Evolutionary conservation across 1,140 invertebrate genomes (phyloP).

Genomic region (Bombus haemorrhoidalis): DNA sequence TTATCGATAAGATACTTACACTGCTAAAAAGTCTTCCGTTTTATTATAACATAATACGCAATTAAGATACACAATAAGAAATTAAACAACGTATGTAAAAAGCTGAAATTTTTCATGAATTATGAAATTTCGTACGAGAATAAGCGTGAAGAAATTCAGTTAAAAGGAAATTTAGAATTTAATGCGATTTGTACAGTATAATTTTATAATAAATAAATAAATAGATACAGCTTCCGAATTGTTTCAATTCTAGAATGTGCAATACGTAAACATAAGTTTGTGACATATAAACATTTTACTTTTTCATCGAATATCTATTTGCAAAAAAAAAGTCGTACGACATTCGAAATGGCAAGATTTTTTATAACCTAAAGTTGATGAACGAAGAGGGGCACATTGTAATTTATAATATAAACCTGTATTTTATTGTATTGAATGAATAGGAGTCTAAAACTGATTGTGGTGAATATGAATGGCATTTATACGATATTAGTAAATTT

Average conservation of each 20-base stretch:
- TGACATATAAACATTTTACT: background rate
- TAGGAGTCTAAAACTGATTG: conserved; percentile 74
- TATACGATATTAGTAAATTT: conserved; percentile 76
- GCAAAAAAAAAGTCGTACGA: background rate
- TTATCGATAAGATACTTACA: no score
- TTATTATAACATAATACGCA: no score
- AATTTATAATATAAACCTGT: conserved; percentile 69
- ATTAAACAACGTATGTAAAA: no score
- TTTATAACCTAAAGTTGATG: conserved; percentile 17
- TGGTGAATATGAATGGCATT: conserved; percentile 78
- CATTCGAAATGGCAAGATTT: no score
- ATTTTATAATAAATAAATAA: background rate
- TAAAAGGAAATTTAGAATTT: no score
- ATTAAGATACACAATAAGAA: no score
- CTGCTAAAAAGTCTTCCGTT: no score
- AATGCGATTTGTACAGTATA: background rate
- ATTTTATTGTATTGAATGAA: conserved; percentile 76
- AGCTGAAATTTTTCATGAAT: no score
- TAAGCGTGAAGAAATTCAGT: no score
- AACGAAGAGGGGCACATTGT: conserved; percentile 61
- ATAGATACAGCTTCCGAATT: background rate
- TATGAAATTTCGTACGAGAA: no score
- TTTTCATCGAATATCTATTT: background rate
- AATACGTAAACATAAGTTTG: background rate
- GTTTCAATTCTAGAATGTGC: background rate